Evolutionary conservation across 2,113 vertebrate species (phyloP), one percentile per base, ranked within the genome.

Genomic region (Ceratotherium simum): DNA sequence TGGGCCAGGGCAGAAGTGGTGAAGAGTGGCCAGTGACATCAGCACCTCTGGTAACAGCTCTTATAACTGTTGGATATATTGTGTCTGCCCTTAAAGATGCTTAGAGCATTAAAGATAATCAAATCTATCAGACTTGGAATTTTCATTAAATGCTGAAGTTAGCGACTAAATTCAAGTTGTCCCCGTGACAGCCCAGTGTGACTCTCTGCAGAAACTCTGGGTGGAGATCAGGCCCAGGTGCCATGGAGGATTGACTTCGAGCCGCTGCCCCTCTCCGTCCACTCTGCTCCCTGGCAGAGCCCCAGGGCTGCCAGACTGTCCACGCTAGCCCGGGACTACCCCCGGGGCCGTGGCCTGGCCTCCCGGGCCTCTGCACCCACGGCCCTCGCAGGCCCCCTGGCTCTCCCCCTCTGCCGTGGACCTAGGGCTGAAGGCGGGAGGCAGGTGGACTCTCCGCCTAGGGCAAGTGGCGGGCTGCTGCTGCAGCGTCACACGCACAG

Each of bases 321-420:
- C 23, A 39, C 56, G 11, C 36, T 39, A 27, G 6, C 42, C 18
- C n/a, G 16, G 48, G 25, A 9, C 62, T 13, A 7, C 39, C 13
- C 27, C 36, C 54, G 65, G 46, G 25, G 27, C 27, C 16, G 6
- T 36, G 16, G 64, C 8, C 75, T 87, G 54, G 56, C 67, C 42
- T 20, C 54, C 21, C 23, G 29, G 36, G 25, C 18, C 23, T 7
- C 16, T 0, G 60, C 36, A 31, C 48, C 42, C 70, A 29, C 31
- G 10, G 25, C 18, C 54, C 67, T 36, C 17, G 69, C 21, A 92
- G 79, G 29, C 60, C 29, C 5, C 64, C 29, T 80, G 2, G 3
- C 6, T 7, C 0, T 70, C 36, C 25, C 3, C 2, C 25, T 33
- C 70, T 48, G 9, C 83, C 0, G 5, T 4, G 27, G 27, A 33